These are phyloP conservation scores for Samia ricini DNA, from an alignment of 1,140 invertebrate species.

Conservation along the genomic window DNA sequence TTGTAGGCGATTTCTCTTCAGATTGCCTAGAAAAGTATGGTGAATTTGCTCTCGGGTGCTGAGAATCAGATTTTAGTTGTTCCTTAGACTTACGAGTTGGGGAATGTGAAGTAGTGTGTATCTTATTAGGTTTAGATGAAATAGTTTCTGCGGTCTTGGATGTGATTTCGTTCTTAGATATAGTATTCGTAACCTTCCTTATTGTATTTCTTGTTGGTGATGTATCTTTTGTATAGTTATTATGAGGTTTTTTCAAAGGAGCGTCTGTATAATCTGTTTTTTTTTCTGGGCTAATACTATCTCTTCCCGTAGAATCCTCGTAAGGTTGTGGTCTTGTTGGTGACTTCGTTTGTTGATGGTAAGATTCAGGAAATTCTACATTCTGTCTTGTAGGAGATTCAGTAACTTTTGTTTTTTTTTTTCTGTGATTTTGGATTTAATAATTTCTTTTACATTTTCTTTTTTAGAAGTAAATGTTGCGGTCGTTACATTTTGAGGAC, in stretches of 20 bases:
- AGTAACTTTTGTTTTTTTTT: too few species aligned
- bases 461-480: conserved; percentile 10
- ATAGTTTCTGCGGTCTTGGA: neutral
- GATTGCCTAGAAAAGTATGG: neutral
- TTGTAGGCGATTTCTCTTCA: conserved; percentile 8
- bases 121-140: neutral
- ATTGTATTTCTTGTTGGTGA: conserved; percentile 11
- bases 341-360: neutral
- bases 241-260: neutral
- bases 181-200: conserved; percentile 1
- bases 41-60: neutral
- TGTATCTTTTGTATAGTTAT: conserved; percentile 8
- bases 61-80: neutral
- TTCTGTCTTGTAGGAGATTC: neutral
- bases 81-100: neutral
- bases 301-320: neutral
- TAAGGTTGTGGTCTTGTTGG: neutral
- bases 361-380: neutral
- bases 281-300: conserved; percentile 14
- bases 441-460: neutral
- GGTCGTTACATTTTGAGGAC: conserved; percentile 11
- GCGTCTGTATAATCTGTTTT: conserved; percentile 11
- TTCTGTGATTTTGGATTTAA: too few species aligned
- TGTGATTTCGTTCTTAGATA: conserved; percentile 8
- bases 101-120: neutral